phyloP scores from a whole-genome alignment of 2,797 vertebrate genomes.

The Myotis daubentonii region DNA sequence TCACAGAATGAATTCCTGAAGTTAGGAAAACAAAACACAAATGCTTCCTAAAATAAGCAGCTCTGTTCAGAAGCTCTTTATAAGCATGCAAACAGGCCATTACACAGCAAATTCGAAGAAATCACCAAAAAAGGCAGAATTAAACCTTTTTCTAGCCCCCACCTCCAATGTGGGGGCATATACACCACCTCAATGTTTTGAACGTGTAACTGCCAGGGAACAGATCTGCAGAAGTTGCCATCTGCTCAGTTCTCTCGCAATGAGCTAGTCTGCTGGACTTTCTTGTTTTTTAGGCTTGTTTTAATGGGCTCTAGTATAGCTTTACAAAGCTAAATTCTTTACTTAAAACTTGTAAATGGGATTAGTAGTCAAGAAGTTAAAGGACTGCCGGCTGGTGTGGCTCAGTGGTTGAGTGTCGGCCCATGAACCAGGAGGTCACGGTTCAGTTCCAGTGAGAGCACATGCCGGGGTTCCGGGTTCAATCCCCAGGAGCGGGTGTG shows the following conservation, averaged over 20 bases:
- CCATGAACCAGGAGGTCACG: background rate
- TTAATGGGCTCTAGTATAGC: background rate
- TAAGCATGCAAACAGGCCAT: background rate
- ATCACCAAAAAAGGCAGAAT: background rate
- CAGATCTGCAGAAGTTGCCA: background rate
- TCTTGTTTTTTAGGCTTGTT: background rate
- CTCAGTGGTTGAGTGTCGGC: background rate
- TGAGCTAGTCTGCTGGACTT: background rate
- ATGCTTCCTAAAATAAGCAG: slow-evolving; percentile 34
- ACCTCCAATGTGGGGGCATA: background rate
- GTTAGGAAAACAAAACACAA: background rate
- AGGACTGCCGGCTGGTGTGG: background rate
- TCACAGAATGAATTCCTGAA: background rate
- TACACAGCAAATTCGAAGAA: background rate
- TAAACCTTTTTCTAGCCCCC: background rate
- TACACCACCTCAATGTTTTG: background rate
- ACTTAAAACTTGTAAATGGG: background rate
- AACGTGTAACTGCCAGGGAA: background rate
- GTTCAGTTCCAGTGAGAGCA: background rate
- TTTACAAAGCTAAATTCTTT: slow-evolving; percentile 27
- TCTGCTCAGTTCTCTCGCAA: background rate
- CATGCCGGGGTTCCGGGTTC: background rate
- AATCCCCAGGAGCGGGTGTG: background rate
- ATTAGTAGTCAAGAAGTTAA: background rate
- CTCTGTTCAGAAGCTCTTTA: background rate